Evolutionary conservation across 2,888 invertebrate genomes (phyloP).

Genomic region (Eupithecia subfuscata): DNA sequence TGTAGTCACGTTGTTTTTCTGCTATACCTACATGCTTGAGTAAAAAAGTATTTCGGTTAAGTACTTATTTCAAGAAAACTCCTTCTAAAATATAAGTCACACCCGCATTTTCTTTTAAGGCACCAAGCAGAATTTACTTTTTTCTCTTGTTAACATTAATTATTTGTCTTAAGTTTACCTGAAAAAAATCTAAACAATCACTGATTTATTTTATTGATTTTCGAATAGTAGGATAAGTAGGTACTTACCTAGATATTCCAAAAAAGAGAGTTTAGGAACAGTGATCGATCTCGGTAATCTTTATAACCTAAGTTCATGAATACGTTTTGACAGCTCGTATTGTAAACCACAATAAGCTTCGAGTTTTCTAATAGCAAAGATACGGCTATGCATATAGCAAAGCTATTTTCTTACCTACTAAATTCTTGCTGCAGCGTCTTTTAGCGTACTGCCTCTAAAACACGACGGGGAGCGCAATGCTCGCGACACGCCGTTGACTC

Average conservation of each 20-base stretch:
- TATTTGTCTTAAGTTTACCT: too few species aligned
- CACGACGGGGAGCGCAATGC: constrained; percentile 55
- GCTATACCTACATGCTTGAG: too few species aligned
- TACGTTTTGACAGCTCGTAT: background rate
- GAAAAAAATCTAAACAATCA: too few species aligned
- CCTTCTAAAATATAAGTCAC: background rate
- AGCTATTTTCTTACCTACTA: too few species aligned
- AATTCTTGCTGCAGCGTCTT: constrained; percentile 28
- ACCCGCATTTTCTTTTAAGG: background rate
- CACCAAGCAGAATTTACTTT: background rate
- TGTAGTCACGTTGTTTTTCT: background rate
- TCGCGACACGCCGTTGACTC: constrained; percentile 61
- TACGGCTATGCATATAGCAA: background rate
- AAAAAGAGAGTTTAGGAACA: too few species aligned
- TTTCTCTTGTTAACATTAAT: background rate
- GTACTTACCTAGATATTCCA: too few species aligned
- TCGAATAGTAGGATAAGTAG: too few species aligned
- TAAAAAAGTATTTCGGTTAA: too few species aligned
- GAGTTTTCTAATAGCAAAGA: background rate
- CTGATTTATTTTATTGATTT: too few species aligned
- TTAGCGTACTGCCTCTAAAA: constrained; percentile 36
- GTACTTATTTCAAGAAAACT: background rate
- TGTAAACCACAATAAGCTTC: background rate
- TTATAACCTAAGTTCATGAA: too few species aligned
- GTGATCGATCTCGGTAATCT: too few species aligned